phyloP scores from a whole-genome alignment of 35 echinoderm and acorn worm genomes.

The Diadema setosum region DNA sequence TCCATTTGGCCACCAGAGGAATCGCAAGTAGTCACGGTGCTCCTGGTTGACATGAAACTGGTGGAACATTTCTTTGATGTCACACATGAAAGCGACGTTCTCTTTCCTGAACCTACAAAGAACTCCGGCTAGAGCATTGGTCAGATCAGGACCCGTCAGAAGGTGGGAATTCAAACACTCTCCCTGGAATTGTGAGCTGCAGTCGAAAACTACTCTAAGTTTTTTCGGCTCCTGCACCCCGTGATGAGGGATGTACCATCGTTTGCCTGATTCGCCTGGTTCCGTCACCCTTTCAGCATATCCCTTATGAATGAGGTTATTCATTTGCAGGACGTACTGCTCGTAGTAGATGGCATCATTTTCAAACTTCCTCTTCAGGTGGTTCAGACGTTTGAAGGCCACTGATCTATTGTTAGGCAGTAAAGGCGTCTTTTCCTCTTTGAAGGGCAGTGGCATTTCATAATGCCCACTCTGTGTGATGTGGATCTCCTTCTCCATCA shows the following conservation, averaged over 20 bases:
- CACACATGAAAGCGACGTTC: slow-evolving; percentile 47
- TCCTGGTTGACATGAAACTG: not conserved
- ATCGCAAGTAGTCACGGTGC: not conserved
- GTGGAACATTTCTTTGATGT: slow-evolving; percentile 78
- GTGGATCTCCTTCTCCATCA: slow-evolving; percentile 56
- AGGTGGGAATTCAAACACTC: not conserved
- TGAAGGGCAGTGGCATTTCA: slow-evolving; percentile 79
- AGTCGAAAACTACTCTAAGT: slow-evolving; percentile 18
- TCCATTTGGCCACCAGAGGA: not conserved
- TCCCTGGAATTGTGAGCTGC: not conserved
- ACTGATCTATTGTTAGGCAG: not conserved
- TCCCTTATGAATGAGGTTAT: not conserved
- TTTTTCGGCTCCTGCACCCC: slow-evolving; percentile 31
- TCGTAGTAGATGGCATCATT: not conserved
- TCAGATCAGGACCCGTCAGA: not conserved
- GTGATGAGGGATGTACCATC: not conserved
- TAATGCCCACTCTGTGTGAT: slow-evolving; percentile 28
- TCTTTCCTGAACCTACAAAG: slow-evolving; percentile 2
- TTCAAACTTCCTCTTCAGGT: not conserved
- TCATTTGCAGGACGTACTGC: not conserved
- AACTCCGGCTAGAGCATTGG: not conserved
- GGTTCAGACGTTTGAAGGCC: not conserved
- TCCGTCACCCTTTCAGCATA: not conserved
- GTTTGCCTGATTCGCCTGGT: not conserved
- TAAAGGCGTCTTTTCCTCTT: not conserved